Evolutionary conservation across 2,888 invertebrate species (phyloP).

Genomic region (Gastracanthus pulcherrimus): DNA sequence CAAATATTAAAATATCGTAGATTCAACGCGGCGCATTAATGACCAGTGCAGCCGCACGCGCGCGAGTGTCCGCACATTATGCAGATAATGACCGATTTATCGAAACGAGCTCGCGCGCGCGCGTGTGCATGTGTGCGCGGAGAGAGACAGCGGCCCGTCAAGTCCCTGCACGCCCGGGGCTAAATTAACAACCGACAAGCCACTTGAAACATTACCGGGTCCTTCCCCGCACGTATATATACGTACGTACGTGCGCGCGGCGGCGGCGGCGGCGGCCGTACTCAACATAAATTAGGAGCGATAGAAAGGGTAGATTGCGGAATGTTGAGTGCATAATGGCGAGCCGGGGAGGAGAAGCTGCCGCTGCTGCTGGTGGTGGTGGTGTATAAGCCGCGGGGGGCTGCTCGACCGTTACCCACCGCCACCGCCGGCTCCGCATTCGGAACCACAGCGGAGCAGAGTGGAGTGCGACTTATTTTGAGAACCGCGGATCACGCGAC

Average conservation of each 20-base stretch:
- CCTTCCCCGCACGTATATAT: conserved; percentile 66
- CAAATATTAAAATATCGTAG: conserved; percentile 38
- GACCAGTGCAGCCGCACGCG: neutral
- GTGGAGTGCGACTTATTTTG: conserved; percentile 53
- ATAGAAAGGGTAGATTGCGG: conserved; percentile 76
- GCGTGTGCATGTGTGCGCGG: too few relatives aligned
- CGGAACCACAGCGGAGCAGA: neutral
- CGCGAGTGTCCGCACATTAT: neutral
- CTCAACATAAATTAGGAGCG: conserved; percentile 76
- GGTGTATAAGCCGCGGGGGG: neutral
- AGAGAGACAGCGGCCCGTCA: conserved; percentile 74
- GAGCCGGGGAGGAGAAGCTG: conserved; percentile 61
- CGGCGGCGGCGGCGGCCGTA: conserved; percentile 62
- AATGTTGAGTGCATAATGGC: conserved; percentile 71
- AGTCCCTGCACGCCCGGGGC: conserved; percentile 68
- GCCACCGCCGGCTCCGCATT: neutral
- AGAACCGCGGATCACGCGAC: conserved; percentile 56
- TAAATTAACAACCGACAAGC: conserved; percentile 77
- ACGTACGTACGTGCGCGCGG: conserved; percentile 34
- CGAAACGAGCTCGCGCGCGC: conserved; percentile 66
- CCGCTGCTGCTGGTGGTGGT: neutral
- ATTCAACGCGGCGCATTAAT: conserved; percentile 9
- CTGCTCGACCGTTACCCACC: too few relatives aligned
- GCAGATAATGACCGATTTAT: conserved; percentile 73
- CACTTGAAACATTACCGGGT: conserved; percentile 76